Evolutionary conservation across 1,140 invertebrate species (phyloP), one percentile per base, ranked within the genome.

Genomic region (Ceratina japonica): DNA sequence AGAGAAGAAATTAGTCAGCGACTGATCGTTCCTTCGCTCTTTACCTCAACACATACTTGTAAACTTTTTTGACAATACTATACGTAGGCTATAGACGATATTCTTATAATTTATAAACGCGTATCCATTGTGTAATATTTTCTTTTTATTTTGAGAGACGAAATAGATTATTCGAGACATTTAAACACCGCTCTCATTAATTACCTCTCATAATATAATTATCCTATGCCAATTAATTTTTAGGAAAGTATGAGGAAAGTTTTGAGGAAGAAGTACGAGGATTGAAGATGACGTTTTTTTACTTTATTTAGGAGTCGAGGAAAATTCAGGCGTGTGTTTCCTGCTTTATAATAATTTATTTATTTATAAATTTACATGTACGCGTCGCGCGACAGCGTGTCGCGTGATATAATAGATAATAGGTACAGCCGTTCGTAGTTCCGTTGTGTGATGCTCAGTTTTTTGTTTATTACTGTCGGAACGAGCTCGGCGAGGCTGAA

Each of bases 271-370:
- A n/a, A n/a, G n/a, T n/a, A n/a, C n/a, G n/a, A n/a, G n/a, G n/a
- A n/a, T n/a, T n/a, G n/a, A n/a, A n/a, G n/a, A n/a, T n/a, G n/a
- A n/a, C n/a, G n/a, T n/a, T n/a, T n/a, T n/a, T n/a, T n/a, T n/a
- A n/a, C n/a, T n/a, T n/a, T n/a, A n/a, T n/a, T 22, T 4, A 49
- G 18, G 20, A 18, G 20, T 31, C 15, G n/a, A 13, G 54, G 51
- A 24, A 31, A 59, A 31, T 8, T 13, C 12, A 69, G 18, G 3
- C 12, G 10, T 59, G n/a, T n/a, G 66, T 62, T 24, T 54, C 12
- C 78, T 82, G 77, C 80, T 90, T 90, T 91, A 90, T 91, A 90
- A 90, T 91, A 90, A 90, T 91, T 91, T 91, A 91, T 92, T 92
- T 88, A 91, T 31, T 91, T 91, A 91, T 91, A 91, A 92, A 91